Base-by-base conservation (phyloP, 2,113 vertebrate species). In the Cercocebus atys region DNA sequence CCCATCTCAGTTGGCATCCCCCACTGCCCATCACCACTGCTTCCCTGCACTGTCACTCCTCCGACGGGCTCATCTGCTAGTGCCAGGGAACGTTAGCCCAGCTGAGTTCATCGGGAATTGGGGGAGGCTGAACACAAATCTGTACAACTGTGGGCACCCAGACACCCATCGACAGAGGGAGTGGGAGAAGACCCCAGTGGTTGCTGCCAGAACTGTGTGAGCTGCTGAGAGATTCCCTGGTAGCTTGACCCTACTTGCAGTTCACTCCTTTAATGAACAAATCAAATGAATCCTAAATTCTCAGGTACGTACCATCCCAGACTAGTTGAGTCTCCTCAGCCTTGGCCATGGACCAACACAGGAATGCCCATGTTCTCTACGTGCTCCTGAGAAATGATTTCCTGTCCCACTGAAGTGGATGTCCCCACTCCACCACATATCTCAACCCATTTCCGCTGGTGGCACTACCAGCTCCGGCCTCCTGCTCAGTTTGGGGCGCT, bases 61-160 rank as follows among this genome's bases (percentile, higher is more conserved):
- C 8, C 5, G 8, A 81, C 0, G 4, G 94, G 35, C 76, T 96
- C 94, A 57, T 84, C 93, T 84, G 55, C 88, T 64, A 89, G 45
- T 59, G 89, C 76, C 96, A 94, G 89, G 85, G 82, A 45, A 82
- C 68, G 84, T 84, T 35, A 95, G 83, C 11, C 76, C 76, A 59
- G 87, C n/a, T 45, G 98, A 97, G 83, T 92, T 94, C 87, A 88
- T 94, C 92, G 90, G 66, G 57, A 61, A 23, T 57, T 85, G 52
- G 92, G 30, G 27, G 59, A 93, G 72, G 61, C 93, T 61, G 73
- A 76, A 72, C 23, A 59, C 16, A 32, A 40, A 38, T 5, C 72
- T 20, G 32, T 8, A 45, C 68, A 83, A 57, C 64, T 40, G 32
- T 1, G 0, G 52, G 72, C 81, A 52, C 84, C 66, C 91, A n/a